These are phyloP conservation scores for Malthinus flaveolus DNA, from an alignment of 2,888 invertebrate genomes.

Conservation along the genomic window DNA sequence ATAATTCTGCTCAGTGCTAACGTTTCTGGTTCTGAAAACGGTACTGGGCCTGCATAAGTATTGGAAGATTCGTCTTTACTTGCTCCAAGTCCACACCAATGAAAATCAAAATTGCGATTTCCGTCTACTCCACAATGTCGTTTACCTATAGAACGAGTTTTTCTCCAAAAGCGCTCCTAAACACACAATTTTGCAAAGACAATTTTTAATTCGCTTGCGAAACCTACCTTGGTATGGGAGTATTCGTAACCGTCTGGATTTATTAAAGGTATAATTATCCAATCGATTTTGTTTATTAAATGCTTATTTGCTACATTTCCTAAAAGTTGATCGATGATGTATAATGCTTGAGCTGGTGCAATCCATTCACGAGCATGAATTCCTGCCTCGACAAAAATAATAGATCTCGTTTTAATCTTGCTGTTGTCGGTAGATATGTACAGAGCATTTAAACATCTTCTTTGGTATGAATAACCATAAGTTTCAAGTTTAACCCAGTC, in stretches of 20 bases:
- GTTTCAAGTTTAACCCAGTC: no score
- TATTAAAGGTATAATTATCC: constrained; percentile 66
- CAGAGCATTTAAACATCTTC: no score
- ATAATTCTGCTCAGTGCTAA: constrained; percentile 61
- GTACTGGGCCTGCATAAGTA: constrained; percentile 49
- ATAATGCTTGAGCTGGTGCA: constrained; percentile 66
- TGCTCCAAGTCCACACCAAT: constrained; percentile 61
- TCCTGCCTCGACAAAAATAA: constrained; percentile 64
- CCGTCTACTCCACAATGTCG: constrained; percentile 72
- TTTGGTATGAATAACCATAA: no score
- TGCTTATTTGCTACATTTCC: constrained; percentile 60
- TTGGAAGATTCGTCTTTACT: constrained; percentile 47
- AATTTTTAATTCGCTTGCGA: neutral
- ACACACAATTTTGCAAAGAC: neutral
- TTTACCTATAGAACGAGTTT: constrained; percentile 61
- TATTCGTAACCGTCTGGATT: constrained; percentile 77
- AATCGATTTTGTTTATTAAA: constrained; percentile 64
- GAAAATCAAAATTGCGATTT: constrained; percentile 74
- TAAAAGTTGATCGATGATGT: constrained; percentile 66
- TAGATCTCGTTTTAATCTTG: no score
- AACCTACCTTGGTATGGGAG: constrained; percentile 54
- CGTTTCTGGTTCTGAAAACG: constrained; percentile 63
- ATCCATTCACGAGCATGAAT: constrained; percentile 75
- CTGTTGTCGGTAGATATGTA: no score
- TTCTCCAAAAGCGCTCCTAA: constrained; percentile 68